These are phyloP conservation scores for Carduelis carduelis DNA, from an alignment of 2,797 vertebrate genomes.

Conservation along the genomic window DNA sequence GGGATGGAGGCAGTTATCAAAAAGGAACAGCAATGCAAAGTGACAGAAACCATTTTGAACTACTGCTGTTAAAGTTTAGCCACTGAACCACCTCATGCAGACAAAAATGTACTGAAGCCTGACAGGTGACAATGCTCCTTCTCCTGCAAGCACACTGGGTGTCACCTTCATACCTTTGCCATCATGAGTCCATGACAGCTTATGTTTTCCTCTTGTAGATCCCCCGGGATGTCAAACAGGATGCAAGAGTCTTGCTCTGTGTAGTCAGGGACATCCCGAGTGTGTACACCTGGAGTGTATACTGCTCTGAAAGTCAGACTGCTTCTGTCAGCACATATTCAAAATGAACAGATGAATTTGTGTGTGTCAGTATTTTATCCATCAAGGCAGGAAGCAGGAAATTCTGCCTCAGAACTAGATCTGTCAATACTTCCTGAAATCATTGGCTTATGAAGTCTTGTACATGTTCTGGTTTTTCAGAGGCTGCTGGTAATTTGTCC, in stretches of 20 bases:
- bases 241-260: slow-evolving; percentile 25
- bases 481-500: not conserved
- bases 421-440: slow-evolving; percentile 64
- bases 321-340: slow-evolving; percentile 61
- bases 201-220: slow-evolving; percentile 13
- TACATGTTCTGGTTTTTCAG: slow-evolving; percentile 3
- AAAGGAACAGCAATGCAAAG: not conserved
- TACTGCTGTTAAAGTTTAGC: not conserved
- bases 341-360: slow-evolving; percentile 40
- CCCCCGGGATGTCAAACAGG: slow-evolving; percentile 5
- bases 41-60: not conserved
- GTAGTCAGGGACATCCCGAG: slow-evolving; percentile 6
- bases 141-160: not conserved
- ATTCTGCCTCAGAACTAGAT: slow-evolving; percentile 58
- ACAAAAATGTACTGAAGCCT: not conserved
- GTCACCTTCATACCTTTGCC: not conserved
- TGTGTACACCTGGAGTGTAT: slow-evolving; percentile 15
- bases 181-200: not conserved
- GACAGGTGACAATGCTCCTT: not conserved
- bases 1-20: not conserved
- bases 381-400: slow-evolving; percentile 66
- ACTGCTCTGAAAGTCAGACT: slow-evolving; percentile 23
- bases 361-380: slow-evolving; percentile 50
- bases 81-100: not conserved
- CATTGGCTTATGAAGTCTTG: slow-evolving; percentile 6